Percentiles rank a stretch among this genome's conserved stretches.
Conservation (phyloP, 2,888 invertebrate species). For the Tribolium freemani region DNA sequence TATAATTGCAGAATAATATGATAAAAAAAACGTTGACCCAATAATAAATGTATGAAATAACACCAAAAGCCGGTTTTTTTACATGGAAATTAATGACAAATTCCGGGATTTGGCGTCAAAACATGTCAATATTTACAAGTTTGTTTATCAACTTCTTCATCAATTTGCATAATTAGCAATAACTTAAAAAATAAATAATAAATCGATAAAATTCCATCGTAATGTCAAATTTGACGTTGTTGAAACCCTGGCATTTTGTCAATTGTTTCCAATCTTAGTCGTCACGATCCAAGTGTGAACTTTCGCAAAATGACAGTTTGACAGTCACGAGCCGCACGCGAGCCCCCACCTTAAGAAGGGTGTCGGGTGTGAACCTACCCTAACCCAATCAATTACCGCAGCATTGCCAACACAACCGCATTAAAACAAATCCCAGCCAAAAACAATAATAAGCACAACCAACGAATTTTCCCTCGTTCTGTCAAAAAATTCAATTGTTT, state of each 20-base stretch:
- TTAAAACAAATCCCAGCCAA: no score
- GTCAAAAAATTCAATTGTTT: conserved; percentile 25
- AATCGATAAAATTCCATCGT: neutral
- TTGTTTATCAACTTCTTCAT: neutral
- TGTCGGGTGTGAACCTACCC: neutral
- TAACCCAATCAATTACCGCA: neutral
- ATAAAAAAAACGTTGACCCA: neutral
- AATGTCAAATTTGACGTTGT: no score
- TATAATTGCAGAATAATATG: neutral
- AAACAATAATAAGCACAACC: neutral
- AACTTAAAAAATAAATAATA: neutral
- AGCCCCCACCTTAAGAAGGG: no score
- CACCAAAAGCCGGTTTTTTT: neutral
- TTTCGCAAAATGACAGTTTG: neutral
- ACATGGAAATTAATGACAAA: neutral
- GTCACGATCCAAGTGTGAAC: neutral
- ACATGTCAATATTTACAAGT: neutral
- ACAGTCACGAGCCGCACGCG: neutral
- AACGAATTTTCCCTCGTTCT: conserved; percentile 1
- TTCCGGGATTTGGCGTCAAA: neutral
- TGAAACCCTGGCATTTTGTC: neutral
- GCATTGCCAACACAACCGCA: neutral
- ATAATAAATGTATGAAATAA: neutral
- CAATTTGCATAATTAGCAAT: neutral
- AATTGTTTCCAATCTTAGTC: neutral